phyloP scores from a whole-genome alignment of 2,888 invertebrate species.

The Isoperla grammatica region DNA sequence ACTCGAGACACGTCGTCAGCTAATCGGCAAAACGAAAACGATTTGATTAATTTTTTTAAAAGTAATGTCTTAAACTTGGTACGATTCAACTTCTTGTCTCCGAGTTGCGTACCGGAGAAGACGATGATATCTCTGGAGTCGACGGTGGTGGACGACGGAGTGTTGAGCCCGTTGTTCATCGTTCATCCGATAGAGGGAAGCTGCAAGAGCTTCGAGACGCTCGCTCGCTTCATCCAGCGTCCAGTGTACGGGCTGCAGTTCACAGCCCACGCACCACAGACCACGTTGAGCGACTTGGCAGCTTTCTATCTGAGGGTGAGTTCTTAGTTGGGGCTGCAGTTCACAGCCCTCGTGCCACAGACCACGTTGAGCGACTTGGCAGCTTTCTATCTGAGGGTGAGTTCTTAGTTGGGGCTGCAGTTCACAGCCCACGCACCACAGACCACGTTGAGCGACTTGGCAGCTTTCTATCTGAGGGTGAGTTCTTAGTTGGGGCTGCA shows the following conservation, averaged over 20 bases:
- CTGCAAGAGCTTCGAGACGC: slow-evolving; percentile 62
- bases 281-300: slow-evolving; percentile 66
- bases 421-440: no score
- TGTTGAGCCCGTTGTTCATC: slow-evolving; percentile 42
- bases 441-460: no score
- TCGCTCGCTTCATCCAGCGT: slow-evolving; percentile 66
- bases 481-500: no score
- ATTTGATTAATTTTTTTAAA: no score
- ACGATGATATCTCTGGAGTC: slow-evolving; percentile 48
- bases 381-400: slow-evolving; percentile 55
- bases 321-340: slow-evolving; percentile 77
- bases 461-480: no score
- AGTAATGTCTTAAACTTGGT: no score
- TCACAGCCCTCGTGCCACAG: slow-evolving; percentile 68
- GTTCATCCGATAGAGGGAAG: slow-evolving; percentile 86
- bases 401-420: no score
- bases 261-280: slow-evolving; percentile 65
- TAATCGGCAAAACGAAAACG: no score
- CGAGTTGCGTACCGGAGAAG: no score
- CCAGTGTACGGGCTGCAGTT: slow-evolving; percentile 89
- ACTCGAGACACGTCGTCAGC: no score
- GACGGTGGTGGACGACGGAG: slow-evolving; percentile 46
- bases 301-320: slow-evolving; percentile 55
- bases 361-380: slow-evolving; percentile 67
- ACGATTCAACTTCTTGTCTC: no score